Percentiles rank a stretch among this genome's conserved stretches.
Conservation (phyloP, 2,888 invertebrate species). For the Blastobasis lacticolella region DNA sequence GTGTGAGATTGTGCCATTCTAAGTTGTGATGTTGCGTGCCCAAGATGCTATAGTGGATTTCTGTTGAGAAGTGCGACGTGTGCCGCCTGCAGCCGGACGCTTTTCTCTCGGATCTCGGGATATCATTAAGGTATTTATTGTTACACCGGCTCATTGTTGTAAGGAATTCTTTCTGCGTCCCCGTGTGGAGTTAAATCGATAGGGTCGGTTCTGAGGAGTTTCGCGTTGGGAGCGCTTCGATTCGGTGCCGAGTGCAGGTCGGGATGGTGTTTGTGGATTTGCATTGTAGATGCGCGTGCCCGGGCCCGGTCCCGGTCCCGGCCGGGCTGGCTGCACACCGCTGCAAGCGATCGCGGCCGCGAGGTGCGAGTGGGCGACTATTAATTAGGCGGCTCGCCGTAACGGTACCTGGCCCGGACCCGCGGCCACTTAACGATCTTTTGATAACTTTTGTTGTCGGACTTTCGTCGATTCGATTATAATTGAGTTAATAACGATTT, state of each 20-base stretch:
- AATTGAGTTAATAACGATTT: conserved; percentile 37
- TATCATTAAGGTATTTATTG: conserved; percentile 76
- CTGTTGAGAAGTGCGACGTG: conserved; percentile 59
- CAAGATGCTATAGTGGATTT: conserved; percentile 63
- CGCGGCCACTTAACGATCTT: conserved; percentile 48
- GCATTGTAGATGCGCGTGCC: conserved; percentile 59
- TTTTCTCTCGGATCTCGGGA: conserved; percentile 68
- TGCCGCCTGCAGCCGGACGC: conserved; percentile 52
- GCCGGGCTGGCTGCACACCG: conserved; percentile 44
- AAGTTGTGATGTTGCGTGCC: conserved; percentile 61
- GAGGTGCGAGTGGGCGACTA: conserved; percentile 51
- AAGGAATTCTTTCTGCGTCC: conserved; percentile 66
- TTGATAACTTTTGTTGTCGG: conserved; percentile 51
- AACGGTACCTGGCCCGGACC: conserved; percentile 41
- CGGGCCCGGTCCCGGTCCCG: conserved; percentile 19
- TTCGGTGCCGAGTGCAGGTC: conserved; percentile 48
- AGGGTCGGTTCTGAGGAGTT: conserved; percentile 42
- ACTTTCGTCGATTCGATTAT: conserved; percentile 40
- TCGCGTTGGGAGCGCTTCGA: conserved; percentile 28
- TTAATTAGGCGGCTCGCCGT: conserved; percentile 55
- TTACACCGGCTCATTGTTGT: conserved; percentile 72
- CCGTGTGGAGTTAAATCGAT: conserved; percentile 66
- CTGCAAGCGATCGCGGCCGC: conserved; percentile 45
- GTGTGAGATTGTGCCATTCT: conserved; percentile 65
- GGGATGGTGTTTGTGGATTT: conserved; percentile 55